Conservation (phyloP, 2,888 invertebrate species). For the Incurvaria masculella region DNA sequence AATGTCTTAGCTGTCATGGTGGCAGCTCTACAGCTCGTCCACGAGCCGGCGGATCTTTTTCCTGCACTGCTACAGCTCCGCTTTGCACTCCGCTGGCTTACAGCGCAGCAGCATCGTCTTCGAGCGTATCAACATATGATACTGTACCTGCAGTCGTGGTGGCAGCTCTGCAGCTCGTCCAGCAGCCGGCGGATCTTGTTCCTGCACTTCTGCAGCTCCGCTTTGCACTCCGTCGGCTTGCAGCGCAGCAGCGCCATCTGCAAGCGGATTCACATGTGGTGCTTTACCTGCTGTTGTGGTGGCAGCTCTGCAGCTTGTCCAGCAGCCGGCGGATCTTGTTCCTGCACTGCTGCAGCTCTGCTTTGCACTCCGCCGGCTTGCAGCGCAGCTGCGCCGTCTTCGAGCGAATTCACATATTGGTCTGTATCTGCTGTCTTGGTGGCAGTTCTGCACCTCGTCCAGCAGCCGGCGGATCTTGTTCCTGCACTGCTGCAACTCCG, state of each 20-base stretch:
- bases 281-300: not conserved
- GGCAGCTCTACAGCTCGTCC: conserved; percentile 43
- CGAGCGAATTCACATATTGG: too few species aligned
- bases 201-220: conserved; percentile 83
- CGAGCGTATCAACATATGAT: too few species aligned
- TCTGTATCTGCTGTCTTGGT: not conserved
- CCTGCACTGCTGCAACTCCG: conserved; percentile 83
- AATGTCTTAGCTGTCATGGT: too few species aligned
- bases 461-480: conserved; percentile 64
- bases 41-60: conserved; percentile 46
- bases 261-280: too few species aligned
- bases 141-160: not conserved
- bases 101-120: too few species aligned
- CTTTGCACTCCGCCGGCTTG: too few species aligned
- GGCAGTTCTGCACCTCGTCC: conserved; percentile 41
- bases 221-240: conserved; percentile 87
- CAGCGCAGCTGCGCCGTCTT: too few species aligned
- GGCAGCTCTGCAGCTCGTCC: conserved; percentile 42
- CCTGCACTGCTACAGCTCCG: conserved; percentile 27
- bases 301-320: conserved; percentile 43
- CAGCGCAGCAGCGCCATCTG: conserved; percentile 79
- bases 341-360: conserved; percentile 27
- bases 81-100: too few species aligned
- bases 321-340: conserved; percentile 46
- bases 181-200: conserved; percentile 64